Base-by-base conservation (phyloP, 64 coral and sea anemone genomes). In the Montipora efflorescens region DNA sequence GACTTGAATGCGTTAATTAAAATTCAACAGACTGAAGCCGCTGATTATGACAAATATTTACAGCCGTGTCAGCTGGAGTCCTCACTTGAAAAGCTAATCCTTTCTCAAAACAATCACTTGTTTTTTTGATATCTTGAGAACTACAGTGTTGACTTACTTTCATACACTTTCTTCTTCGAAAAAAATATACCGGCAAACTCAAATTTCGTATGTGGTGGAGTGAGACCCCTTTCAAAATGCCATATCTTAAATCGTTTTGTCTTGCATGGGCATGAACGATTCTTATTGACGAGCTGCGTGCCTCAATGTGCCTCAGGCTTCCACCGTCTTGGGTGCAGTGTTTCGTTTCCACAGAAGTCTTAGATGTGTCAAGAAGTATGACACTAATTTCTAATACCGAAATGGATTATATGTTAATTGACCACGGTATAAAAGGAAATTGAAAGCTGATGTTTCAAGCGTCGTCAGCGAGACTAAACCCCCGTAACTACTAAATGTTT, bases 31-130 rank as follows among this genome's bases (percentile, higher is more conserved):
- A 86, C 82, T 23, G 46, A 86, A 50, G 48, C 82, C 82, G 82
- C 82, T 86, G 82, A 46, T 86, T 86, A 71, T 86, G 82, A 86
- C 82, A 86, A 86, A 71, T 86, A 86, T 86, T 86, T 86, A 72
- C 82, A 67, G 46, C 64, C 46, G 82, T 47, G 64, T 68, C 66
- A 22, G 82, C 20, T 50, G 66, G 82, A 46, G 62, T 50, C 62
- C 53, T 86, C 20, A 82, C 15, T 46, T 72, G 2, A 84, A 72
- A 18, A 45, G 46, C 67, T 86, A 22, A 86, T 86, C 82, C 45
- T 45, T 45, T 51, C 18, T 51, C 46, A 71, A 86, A 86, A 86
- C 82, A 86, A 86, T 86, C 82, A 86, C 13, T 5, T 22, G 52
- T 58, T 61, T 20, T 20, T 43, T 28, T 69, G 28, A 64, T 45